Percentiles rank a stretch among this genome's conserved stretches.
phyloP scores from a whole-genome alignment of 2,888 invertebrate species.

The Papilio demoleus region DNA sequence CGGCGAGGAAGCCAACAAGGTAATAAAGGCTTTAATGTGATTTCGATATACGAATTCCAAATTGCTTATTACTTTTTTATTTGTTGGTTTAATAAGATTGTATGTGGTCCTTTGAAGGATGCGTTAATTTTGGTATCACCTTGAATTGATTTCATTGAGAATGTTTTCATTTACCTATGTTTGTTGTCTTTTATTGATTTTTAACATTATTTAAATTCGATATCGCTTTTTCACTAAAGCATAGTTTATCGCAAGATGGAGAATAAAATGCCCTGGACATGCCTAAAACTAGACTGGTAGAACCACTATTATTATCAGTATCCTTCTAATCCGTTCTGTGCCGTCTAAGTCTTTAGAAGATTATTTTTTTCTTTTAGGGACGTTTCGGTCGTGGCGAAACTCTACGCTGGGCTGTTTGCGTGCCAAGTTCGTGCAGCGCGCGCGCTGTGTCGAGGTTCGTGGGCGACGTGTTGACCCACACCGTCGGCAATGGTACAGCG shows the following conservation, averaged over 20 bases:
- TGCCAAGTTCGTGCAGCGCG: slow-evolving; percentile 83
- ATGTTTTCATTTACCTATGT: background rate
- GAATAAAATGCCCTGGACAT: too few species aligned
- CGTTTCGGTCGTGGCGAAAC: slow-evolving; percentile 76
- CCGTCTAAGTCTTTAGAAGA: too few species aligned
- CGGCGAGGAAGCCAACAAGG: slow-evolving; percentile 64
- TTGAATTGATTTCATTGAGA: slow-evolving; percentile 1
- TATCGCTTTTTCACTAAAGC: too few species aligned
- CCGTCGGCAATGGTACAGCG: slow-evolving; percentile 72
- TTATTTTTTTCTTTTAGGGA: slow-evolving; percentile 50
- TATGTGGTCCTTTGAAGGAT: background rate
- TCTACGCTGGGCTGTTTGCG: slow-evolving; percentile 86
- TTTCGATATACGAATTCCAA: slow-evolving; percentile 17
- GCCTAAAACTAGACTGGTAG: too few species aligned
- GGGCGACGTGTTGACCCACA: slow-evolving; percentile 66
- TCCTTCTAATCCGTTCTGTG: too few species aligned
- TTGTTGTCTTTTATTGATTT: background rate
- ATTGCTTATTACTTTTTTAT: slow-evolving; percentile 27
- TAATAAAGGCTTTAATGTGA: slow-evolving; percentile 44
- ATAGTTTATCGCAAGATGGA: too few species aligned
- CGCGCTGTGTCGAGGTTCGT: slow-evolving; percentile 81
- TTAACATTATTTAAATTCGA: too few species aligned
- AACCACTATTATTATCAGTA: too few species aligned
- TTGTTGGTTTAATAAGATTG: background rate
- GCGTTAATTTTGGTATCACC: background rate